A percentile compares a stretch with the other conserved stretches of the same genome.
Conservation (phyloP, 1,140 invertebrate species). For the Acromyrmex heyeri region DNA sequence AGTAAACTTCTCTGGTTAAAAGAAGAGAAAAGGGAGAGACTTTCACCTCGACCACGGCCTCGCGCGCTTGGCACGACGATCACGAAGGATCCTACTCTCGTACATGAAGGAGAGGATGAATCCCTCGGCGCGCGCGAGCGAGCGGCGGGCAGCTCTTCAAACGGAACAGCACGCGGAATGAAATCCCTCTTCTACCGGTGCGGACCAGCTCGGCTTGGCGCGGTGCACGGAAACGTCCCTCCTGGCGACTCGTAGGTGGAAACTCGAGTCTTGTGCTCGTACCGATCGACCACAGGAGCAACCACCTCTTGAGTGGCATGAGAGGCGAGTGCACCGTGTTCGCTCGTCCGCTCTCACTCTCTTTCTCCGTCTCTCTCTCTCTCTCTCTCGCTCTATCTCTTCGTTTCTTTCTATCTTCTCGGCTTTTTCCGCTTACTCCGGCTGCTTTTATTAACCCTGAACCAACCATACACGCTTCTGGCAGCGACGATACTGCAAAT, state of each 20-base stretch:
- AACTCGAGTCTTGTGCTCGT: conserved; percentile 66
- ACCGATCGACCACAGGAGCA: conserved; percentile 70
- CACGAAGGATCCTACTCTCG: conserved; percentile 66
- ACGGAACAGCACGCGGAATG: conserved; percentile 67
- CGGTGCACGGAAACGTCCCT: conserved; percentile 69
- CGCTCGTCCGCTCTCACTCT: background rate
- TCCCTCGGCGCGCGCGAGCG: conserved; percentile 38
- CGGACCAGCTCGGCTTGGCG: background rate
- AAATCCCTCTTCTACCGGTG: conserved; percentile 60
- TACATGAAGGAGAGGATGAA: conserved; percentile 64
- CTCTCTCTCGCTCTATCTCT: background rate
- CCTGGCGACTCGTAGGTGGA: conserved; percentile 73
- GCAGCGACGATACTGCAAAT: conserved; percentile 72
- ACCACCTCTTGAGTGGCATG: conserved; percentile 70
- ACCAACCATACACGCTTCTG: conserved; percentile 45
- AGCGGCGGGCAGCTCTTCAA: conserved; percentile 53
- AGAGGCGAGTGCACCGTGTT: conserved; percentile 42
- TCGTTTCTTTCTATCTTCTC: conserved; percentile 26
- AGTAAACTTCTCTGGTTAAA: conserved; percentile 4
- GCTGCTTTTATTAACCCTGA: conserved; percentile 72
- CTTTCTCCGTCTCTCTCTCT: background rate
- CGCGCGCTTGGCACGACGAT: conserved; percentile 66
- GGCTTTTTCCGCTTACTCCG: conserved; percentile 40
- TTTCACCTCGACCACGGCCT: conserved; percentile 67
- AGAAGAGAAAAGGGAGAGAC: conserved; percentile 64